Evolutionary conservation across 2,113 vertebrate species (phyloP), one percentile per base, ranked within the genome.

Genomic region (Pleuronectes platessa): DNA sequence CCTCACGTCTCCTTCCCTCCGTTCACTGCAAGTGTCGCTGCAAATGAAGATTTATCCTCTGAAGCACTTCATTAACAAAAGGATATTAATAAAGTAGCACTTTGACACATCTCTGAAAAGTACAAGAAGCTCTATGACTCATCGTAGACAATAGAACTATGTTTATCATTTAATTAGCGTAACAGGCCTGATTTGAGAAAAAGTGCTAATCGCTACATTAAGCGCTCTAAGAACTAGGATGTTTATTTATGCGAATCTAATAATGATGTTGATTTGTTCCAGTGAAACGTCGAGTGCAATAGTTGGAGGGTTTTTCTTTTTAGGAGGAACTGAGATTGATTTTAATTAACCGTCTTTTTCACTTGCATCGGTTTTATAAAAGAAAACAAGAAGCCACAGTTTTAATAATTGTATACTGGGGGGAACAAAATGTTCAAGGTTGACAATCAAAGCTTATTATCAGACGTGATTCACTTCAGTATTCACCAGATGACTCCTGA

Each of bases 361-460:
- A 40, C 54, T 20, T 23, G 74, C 69, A 51, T 51, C 66, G 58
- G 15, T 55, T 75, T 66, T 18, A 53, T 24, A 54, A 75, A n/a
- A 24, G 17, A 24, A 24, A 61, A 35, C 13, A 26, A 64, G 13
- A 61, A 35, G 63, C 45, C 49, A 45, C 72, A 45, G 60, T 75
- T 79, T 71, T 37, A 70, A 35, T 35, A 66, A 63, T 71, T 79
- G 40, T 85, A 60, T 75, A 65, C 15, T n/a, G 31, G 24, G 55
- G 53, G 54, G 74, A 76, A 12, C 81, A 75, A 76, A 47, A 79
- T 71, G 51, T 83, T 92, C 71, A 84, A 84, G 81, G 82, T 78
- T 83, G 92, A 94, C 93, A 94, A 94, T 95, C 93, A 93, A 89
- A 90, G 71, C 78, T 74, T 75, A 70, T 71, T 70, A 79, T 84